A percentile compares a stretch with the other conserved stretches of the same genome.
phyloP scores from a whole-genome alignment of 2,113 vertebrate species.

The Boleophthalmus pectinirostris region DNA sequence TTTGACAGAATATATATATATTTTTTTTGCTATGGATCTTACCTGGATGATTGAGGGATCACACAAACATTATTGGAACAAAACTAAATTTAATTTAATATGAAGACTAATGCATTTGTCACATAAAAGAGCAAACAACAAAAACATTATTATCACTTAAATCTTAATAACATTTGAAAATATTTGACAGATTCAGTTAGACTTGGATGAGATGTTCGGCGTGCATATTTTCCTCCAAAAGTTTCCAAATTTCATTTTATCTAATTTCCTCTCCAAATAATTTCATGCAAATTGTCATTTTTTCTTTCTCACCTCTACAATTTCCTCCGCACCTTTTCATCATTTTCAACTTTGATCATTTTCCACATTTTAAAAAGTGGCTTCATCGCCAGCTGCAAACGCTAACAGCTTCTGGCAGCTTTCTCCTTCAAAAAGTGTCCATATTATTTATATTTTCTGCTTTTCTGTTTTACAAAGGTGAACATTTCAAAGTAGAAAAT shows the following conservation, averaged over 20 bases:
- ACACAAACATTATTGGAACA: too few relatives aligned
- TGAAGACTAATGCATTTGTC: background rate
- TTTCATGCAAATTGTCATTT: background rate
- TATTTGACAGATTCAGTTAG: too few relatives aligned
- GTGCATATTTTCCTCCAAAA: background rate
- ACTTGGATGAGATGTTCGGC: too few relatives aligned
- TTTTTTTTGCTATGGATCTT: too few relatives aligned
- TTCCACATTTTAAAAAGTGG: background rate
- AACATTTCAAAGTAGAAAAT: background rate
- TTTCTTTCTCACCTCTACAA: background rate
- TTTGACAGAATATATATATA: too few relatives aligned
- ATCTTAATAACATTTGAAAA: background rate
- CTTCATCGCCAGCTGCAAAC: background rate
- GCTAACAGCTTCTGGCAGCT: background rate
- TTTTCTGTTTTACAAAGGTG: background rate
- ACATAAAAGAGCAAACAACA: background rate
- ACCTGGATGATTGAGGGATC: too few relatives aligned
- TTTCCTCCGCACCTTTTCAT: background rate
- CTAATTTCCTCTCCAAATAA: too few relatives aligned
- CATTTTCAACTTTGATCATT: background rate
- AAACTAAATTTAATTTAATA: background rate
- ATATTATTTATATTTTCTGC: background rate
- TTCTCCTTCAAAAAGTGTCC: constrained; percentile 1
- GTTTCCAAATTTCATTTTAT: background rate
- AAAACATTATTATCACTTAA: background rate